These are phyloP conservation scores for Danaus melanippus DNA, from an alignment of 1,140 invertebrate genomes.

Conservation along the genomic window DNA sequence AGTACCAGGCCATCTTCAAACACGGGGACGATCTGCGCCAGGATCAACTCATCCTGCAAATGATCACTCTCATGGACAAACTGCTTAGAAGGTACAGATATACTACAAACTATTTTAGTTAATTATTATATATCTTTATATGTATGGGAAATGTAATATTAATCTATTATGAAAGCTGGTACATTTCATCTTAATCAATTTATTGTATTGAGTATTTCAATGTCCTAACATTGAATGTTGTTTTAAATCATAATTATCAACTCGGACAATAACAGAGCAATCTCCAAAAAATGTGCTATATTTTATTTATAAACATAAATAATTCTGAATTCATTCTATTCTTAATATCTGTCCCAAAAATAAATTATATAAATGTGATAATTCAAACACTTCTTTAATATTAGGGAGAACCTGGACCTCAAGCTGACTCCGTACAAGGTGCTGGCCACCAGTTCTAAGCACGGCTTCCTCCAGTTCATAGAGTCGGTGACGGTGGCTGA, in stretches of 20 bases:
- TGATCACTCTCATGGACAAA: conserved; percentile 99
- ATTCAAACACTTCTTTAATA: conserved; percentile 10
- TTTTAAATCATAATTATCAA: too few species aligned
- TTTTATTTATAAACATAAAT: too few species aligned
- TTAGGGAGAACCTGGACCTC: conserved; percentile 38
- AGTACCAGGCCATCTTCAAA: conserved; percentile 98
- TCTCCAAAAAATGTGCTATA: too few species aligned
- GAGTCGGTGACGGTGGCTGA: conserved; percentile 95
- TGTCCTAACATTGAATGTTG: too few species aligned
- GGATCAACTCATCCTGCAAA: conserved; percentile 97
- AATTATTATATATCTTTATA: too few species aligned
- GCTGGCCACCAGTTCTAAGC: conserved; percentile 94
- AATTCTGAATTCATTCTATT: too few species aligned
- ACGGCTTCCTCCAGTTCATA: conserved; percentile 98
- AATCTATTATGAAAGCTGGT: too few species aligned
- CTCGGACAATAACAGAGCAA: too few species aligned
- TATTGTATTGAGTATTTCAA: too few species aligned
- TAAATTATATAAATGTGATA: neutral
- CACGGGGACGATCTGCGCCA: conserved; percentile 98
- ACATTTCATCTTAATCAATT: too few species aligned
- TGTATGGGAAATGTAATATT: too few species aligned
- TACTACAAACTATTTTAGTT: conserved; percentile 66
- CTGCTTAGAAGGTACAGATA: conserved; percentile 92
- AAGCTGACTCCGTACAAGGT: conserved; percentile 62
- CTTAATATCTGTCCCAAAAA: too few species aligned